Conservation (phyloP, 1,140 invertebrate species). For the Brachionus rubens region DNA sequence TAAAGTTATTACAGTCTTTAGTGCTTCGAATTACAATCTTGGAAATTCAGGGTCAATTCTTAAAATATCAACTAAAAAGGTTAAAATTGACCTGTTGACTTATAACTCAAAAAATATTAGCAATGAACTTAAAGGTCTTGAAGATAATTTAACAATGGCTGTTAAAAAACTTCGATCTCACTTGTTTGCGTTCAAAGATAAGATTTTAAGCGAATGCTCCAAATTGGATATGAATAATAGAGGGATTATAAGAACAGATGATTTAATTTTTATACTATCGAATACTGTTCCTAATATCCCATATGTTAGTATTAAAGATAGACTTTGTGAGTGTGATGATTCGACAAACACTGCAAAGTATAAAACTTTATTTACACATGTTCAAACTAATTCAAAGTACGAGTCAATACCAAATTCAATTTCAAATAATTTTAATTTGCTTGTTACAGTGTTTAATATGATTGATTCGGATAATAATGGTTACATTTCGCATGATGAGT, state of each 20-base stretch:
- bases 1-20: constrained; percentile 76
- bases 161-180: constrained; percentile 26
- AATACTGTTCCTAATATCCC: constrained; percentile 16
- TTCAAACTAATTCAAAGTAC: constrained; percentile 32
- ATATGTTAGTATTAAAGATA: constrained; percentile 25
- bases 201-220: constrained; percentile 26
- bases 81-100: constrained; percentile 64
- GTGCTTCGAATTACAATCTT: constrained; percentile 81
- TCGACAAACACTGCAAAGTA: not conserved
- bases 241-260: not conserved
- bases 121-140: constrained; percentile 67
- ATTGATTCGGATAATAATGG: constrained; percentile 82
- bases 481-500: constrained; percentile 52
- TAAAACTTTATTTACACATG: constrained; percentile 1
- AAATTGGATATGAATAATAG: constrained; percentile 29
- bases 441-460: constrained; percentile 77
- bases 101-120: constrained; percentile 55
- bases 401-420: constrained; percentile 77
- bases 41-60: constrained; percentile 81
- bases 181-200: constrained; percentile 55
- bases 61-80: constrained; percentile 66
- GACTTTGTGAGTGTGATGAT: constrained; percentile 42
- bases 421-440: constrained; percentile 67
- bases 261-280: not conserved
- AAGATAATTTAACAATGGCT: constrained; percentile 61